phyloP scores from a whole-genome alignment of 1,140 invertebrate species.

The Pissodes strobi region DNA sequence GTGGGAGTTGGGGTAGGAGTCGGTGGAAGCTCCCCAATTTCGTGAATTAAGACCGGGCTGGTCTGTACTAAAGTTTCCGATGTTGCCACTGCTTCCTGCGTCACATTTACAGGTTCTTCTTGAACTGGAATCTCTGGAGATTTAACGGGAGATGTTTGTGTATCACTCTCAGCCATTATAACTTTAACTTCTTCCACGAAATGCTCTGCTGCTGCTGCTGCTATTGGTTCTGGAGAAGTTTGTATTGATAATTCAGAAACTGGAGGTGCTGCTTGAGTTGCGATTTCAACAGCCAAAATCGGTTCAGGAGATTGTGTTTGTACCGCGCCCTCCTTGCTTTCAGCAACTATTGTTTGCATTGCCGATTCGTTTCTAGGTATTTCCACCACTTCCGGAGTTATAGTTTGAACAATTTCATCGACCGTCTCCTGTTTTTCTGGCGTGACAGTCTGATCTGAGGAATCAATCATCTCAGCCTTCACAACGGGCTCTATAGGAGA shows the following conservation, averaged over 20 bases:
- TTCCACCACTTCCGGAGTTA: conserved; percentile 55
- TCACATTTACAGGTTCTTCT: conserved; percentile 21
- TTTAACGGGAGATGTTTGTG: conserved; percentile 57
- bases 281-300: conserved; percentile 43
- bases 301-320: conserved; percentile 49
- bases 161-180: conserved; percentile 51
- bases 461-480: conserved; percentile 55
- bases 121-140: conserved; percentile 53
- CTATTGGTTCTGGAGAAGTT: conserved; percentile 58
- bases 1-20: conserved; percentile 39
- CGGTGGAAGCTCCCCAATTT: conserved; percentile 36
- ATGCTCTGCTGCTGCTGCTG: conserved; percentile 22
- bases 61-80: conserved; percentile 58
- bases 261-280: conserved; percentile 49
- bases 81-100: conserved; percentile 26
- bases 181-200: conserved; percentile 54
- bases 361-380: conserved; percentile 57
- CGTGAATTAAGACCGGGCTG: conserved; percentile 50
- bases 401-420: conserved; percentile 57
- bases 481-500: conserved; percentile 47
- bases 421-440: conserved; percentile 45
- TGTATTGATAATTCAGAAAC: conserved; percentile 52
- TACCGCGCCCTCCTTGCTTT: conserved; percentile 53
- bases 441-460: conserved; percentile 61
- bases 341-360: conserved; percentile 47